A percentile compares a stretch with the other conserved stretches of the same genome.
Conservation (phyloP, 2,888 invertebrate species). For the Noctua janthe region DNA sequence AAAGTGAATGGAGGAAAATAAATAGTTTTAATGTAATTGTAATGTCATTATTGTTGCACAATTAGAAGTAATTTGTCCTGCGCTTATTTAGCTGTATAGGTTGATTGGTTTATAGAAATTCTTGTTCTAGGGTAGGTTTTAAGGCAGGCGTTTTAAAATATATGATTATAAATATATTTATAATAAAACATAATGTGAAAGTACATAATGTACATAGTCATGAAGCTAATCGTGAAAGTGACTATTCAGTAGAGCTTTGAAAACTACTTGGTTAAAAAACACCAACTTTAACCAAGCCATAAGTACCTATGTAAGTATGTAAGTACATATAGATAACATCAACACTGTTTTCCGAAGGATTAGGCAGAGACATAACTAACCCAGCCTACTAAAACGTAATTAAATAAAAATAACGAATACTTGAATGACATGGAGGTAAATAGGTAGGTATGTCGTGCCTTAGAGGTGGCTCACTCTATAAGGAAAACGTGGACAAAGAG, state of each 20-base stretch:
- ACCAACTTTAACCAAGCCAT: neutral
- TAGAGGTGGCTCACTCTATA: conserved; percentile 8
- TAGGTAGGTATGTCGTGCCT: neutral
- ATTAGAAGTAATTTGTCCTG: conserved; percentile 2
- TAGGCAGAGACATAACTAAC: no score
- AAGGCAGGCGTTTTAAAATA: neutral
- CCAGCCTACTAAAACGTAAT: neutral
- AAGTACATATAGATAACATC: neutral
- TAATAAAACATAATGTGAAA: neutral
- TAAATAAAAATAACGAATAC: neutral
- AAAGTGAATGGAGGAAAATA: conserved; percentile 47
- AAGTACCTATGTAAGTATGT: neutral
- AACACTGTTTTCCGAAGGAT: neutral
- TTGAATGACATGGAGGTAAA: neutral
- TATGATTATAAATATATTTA: neutral
- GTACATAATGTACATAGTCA: neutral
- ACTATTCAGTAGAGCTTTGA: neutral
- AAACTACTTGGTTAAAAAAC: neutral
- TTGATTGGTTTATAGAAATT: neutral
- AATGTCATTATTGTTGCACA: conserved; percentile 14
- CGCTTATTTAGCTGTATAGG: neutral
- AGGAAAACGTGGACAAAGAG: conserved; percentile 22
- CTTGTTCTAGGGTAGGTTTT: neutral
- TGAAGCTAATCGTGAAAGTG: neutral
- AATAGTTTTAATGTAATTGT: conserved; percentile 11